phyloP scores from a whole-genome alignment of 2,888 invertebrate genomes.

The Neoitamus cyanurus region DNA sequence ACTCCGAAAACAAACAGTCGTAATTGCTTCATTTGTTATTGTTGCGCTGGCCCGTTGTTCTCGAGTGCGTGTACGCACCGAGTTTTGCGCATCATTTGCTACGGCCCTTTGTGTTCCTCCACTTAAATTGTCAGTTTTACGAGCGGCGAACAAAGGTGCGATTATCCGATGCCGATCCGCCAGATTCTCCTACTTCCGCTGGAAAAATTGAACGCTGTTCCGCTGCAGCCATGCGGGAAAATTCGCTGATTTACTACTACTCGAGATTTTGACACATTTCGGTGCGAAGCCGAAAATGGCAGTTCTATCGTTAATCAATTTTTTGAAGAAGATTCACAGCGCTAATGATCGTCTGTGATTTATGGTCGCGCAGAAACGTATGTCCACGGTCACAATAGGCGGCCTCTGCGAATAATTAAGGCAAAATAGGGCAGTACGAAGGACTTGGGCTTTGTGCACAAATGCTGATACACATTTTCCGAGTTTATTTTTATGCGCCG shows the following conservation, averaged over 20 bases:
- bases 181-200: constrained; percentile 21
- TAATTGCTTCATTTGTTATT: constrained; percentile 42
- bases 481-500: not conserved
- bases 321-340: not conserved
- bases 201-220: constrained; percentile 12
- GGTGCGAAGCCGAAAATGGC: not conserved
- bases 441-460: not conserved
- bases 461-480: not conserved
- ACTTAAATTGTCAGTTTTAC: constrained; percentile 34
- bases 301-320: constrained; percentile 9
- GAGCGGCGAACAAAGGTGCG: constrained; percentile 20
- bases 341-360: constrained; percentile 33
- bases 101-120: constrained; percentile 6
- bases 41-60: constrained; percentile 11
- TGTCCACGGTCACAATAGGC: not conserved
- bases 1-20: constrained; percentile 19
- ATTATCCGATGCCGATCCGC: constrained; percentile 16
- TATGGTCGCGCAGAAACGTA: not conserved
- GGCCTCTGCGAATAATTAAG: not conserved
- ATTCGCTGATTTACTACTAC: constrained; percentile 3
- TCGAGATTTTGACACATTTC: not conserved
- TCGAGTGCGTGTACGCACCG: constrained; percentile 18
- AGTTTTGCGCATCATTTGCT: constrained; percentile 38
- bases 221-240: constrained; percentile 9
- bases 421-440: not conserved